Conservation (phyloP, 2,797 vertebrate genomes). For the Momotus momota region DNA sequence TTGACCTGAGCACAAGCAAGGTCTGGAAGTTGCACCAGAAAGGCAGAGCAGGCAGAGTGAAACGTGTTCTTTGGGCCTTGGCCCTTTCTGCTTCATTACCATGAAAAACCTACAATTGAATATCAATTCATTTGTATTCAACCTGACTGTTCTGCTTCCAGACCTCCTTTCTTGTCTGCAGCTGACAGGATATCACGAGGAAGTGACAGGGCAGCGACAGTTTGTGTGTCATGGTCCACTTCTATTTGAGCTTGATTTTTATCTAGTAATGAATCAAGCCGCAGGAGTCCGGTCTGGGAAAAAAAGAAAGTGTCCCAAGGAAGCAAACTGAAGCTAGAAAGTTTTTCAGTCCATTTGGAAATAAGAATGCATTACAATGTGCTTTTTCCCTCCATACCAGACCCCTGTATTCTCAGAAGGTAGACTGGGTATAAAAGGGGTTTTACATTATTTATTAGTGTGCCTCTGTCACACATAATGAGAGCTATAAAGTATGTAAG, state of each 20-base stretch:
- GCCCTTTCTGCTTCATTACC: slow-evolving; percentile 4
- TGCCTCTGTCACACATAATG: slow-evolving; percentile 63
- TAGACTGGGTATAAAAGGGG: slow-evolving; percentile 44
- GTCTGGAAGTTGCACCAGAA: neutral
- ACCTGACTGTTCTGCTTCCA: slow-evolving; percentile 6
- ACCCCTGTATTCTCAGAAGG: slow-evolving; percentile 47
- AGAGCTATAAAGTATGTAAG: slow-evolving; percentile 62
- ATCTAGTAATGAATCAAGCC: slow-evolving; percentile 48
- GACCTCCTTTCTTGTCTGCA: slow-evolving; percentile 19
- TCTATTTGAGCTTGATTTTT: slow-evolving; percentile 63
- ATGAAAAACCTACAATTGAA: neutral
- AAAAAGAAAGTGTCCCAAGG: neutral
- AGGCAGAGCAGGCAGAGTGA: neutral
- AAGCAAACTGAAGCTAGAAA: slow-evolving; percentile 19
- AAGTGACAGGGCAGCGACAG: slow-evolving; percentile 30
- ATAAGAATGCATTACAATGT: slow-evolving; percentile 44
- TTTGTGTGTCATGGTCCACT: slow-evolving; percentile 28
- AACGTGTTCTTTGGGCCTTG: neutral
- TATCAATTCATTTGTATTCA: slow-evolving; percentile 42
- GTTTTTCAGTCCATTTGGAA: slow-evolving; percentile 57
- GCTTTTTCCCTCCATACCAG: neutral
- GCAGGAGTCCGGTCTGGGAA: slow-evolving; percentile 22
- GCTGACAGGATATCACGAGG: slow-evolving; percentile 22
- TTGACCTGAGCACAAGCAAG: neutral
- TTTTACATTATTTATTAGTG: slow-evolving; percentile 71